Conservation (phyloP, 1,140 invertebrate species). For the Psix sp. region DNA sequence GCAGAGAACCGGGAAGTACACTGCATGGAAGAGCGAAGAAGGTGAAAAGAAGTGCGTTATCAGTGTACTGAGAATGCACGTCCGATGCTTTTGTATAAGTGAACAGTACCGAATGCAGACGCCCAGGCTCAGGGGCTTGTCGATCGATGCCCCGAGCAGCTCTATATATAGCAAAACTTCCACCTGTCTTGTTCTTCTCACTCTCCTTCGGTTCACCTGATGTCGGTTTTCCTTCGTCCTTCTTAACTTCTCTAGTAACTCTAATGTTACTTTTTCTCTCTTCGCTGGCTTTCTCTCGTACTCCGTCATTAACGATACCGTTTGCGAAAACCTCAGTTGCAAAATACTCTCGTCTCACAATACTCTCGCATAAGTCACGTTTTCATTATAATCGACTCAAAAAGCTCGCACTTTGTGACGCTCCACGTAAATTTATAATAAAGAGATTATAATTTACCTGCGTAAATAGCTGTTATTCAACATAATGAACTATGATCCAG, state of each 20-base stretch:
- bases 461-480: no score
- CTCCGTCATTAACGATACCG: constrained; percentile 23
- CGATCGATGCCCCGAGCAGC: constrained; percentile 50
- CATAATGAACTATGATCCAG: no score
- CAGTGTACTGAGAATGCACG: constrained; percentile 35
- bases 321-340: constrained; percentile 16
- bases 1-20: no score
- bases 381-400: no score
- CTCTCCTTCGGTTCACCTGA: constrained; percentile 23
- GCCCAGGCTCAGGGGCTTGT: constrained; percentile 40
- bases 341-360: no score
- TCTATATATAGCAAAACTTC: constrained; percentile 47
- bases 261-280: constrained; percentile 14
- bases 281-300: constrained; percentile 2
- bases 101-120: constrained; percentile 44
- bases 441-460: no score
- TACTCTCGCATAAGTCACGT: no score
- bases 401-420: no score
- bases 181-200: constrained; percentile 30
- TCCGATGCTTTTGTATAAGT: constrained; percentile 41
- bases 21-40: no score
- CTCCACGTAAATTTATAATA: no score
- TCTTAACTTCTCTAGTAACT: constrained; percentile 16
- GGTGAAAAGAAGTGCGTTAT: constrained; percentile 25
- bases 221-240: constrained; percentile 18